Evolutionary conservation across 2,113 vertebrate genomes (phyloP).

Genomic region (Notiomystis cincta): DNA sequence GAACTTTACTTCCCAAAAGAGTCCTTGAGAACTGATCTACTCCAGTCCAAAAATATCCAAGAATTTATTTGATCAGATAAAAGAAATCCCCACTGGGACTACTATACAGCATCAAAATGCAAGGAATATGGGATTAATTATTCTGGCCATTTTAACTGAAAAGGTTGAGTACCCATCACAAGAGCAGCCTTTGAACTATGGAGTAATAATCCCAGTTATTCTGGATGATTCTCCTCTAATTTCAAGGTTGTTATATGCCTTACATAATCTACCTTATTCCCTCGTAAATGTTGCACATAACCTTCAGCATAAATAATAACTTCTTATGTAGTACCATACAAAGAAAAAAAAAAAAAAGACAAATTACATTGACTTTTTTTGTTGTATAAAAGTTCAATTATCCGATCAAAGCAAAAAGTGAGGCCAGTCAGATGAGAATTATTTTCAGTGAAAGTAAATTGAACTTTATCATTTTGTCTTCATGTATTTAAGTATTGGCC

Average conservation of each 20-base stretch:
- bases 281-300: background rate
- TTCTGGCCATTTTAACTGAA: background rate
- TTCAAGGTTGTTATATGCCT: background rate
- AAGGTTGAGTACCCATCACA: background rate
- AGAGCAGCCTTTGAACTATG: background rate
- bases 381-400: background rate
- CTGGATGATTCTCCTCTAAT: background rate
- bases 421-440: background rate
- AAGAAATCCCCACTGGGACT: background rate
- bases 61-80: background rate
- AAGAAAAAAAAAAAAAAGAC: background rate
- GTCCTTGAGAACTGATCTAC: background rate
- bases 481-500: background rate
- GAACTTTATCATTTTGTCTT: background rate
- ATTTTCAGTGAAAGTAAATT: background rate
- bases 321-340: background rate
- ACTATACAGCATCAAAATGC: background rate
- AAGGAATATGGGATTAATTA: background rate
- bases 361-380: background rate
- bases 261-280: background rate
- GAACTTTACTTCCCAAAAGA: background rate
- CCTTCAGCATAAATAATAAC: background rate
- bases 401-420: background rate
- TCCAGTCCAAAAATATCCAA: background rate
- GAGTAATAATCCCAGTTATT: background rate